A percentile compares a stretch with the other conserved stretches of the same genome.
Conservation (phyloP, 2,113 vertebrate species). For the Tangachromis dhanisi region DNA sequence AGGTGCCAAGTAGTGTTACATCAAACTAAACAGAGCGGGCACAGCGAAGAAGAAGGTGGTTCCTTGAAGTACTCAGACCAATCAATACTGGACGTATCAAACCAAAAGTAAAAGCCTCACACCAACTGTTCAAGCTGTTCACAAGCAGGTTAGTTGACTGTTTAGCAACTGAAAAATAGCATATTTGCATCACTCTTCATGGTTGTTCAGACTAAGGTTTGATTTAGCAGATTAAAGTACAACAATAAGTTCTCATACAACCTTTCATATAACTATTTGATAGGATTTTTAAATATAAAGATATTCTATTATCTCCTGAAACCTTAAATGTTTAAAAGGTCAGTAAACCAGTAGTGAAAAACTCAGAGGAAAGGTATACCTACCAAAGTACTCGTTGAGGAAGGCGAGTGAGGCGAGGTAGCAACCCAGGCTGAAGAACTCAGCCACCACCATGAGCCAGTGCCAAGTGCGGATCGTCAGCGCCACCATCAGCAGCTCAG, state of each 20-base stretch:
- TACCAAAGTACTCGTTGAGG: constrained; percentile 96
- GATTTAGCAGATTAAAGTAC: fast-evolving
- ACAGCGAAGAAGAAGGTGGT: background rate
- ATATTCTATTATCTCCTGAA: background rate
- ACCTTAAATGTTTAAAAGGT: background rate
- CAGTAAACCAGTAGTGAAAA: background rate
- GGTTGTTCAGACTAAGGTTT: fast-evolving
- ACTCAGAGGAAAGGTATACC: background rate
- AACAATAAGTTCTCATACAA: background rate
- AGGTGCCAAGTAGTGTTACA: background rate
- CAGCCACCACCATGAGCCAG: constrained; percentile 94
- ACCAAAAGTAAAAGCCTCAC: background rate
- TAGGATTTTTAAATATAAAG: background rate
- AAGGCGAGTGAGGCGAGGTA: constrained; percentile 95
- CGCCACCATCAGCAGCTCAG: constrained; percentile 97
- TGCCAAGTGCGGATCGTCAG: constrained; percentile 93
- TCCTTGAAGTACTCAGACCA: background rate
- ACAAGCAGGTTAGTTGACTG: background rate
- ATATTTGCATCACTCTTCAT: background rate
- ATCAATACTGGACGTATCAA: background rate
- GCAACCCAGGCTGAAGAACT: constrained; percentile 92
- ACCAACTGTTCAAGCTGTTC: fast-evolving
- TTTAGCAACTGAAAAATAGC: background rate
- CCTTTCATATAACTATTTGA: background rate
- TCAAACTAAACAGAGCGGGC: background rate